Evolutionary conservation across 2,888 invertebrate species (phyloP), one percentile per base, ranked within the genome.

Genomic region (Chrysina gloriosa): DNA sequence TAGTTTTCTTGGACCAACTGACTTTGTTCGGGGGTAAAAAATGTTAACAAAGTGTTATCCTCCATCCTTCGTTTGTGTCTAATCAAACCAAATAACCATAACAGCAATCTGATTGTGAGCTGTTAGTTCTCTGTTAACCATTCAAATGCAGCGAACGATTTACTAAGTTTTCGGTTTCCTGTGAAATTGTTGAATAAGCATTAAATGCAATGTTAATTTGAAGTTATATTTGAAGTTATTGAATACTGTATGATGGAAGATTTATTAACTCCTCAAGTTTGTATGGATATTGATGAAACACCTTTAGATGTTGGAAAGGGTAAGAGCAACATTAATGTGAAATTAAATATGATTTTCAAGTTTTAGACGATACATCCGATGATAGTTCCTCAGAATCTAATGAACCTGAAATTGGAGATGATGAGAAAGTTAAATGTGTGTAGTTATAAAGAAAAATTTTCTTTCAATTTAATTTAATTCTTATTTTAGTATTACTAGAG

Each of bases 251-350:
- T 42, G 9, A 69, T 69, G 69, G 69, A 69, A 65, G 65, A 69
- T 36, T 73, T 82, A 29, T 72, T 82, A 19, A 80, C 80, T 71
- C 82, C 82, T 11, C 81, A 82, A 71, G 77, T 82, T 56, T 79
- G 78, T 14, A 81, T 82, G 82, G 81, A 79, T 72, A 77, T 81
- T 2, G 81, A 81, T 48, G 82, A 82, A 9, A 71, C 72, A 21
- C 73, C 73, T 19, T 25, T 74, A 31, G 65, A 75, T 45, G 48
- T 72, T 9, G 71, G 72, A 63, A 65, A 68, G 50, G 67, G 65
- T 67, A 67, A 63, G 23, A 19, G 21, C 2, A 9, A 14, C 31
- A 42, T 48, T 50, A 23, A 14, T 19, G 16, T 65, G 14, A 66
- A 66, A 42, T 14, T 42, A 50, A 14, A 14, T 7, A 9, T 50